Base-by-base conservation (phyloP, 2,113 vertebrate genomes). In the Catharus bicknelli region DNA sequence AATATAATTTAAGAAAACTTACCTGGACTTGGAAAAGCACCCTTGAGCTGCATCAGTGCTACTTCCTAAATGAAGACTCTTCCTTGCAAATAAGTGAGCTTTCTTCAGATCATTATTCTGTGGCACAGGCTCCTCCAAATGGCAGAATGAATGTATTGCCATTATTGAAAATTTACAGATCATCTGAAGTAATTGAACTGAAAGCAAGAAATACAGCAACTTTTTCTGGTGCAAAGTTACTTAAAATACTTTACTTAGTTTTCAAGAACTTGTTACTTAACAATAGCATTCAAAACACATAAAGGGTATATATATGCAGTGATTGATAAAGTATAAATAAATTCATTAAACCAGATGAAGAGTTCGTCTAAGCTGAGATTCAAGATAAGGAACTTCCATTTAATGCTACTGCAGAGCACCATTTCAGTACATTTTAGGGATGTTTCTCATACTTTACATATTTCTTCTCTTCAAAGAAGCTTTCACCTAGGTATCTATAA, bases 121-220 rank as follows among this genome's bases (percentile, higher is more conserved):
- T 88, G 95, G 91, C 95, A 85, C 79, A 97, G 93, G 93, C 97
- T 97, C 95, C 97, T 98, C 97, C 97, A 96, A 97, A 98, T 88
- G 96, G 96, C 88, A 95, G 90, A 83, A 93, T 90, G 94, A 95
- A 97, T 74, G 89, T 91, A 97, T 83, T 97, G 90, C 95, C 96
- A 83, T 95, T 85, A 95, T 54, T 84, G 84, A 93, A 94, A 94
- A 81, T 86, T 57, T 76, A 90, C 62, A 89, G 51, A 67, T 76
- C 69, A 77, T 45, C 34, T 82, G 57, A 90, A 89, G 59, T 50
- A 79, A 83, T 8, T 32, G 36, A 87, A 89, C 54, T 62, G 81
- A 76, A 95, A 94, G 38, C 43, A 93, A 96, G 78, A 93, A 87
- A 87, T 29, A 78, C 5, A 36, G 67, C 1, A 1, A 19, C 14